These are phyloP conservation scores for Tromatobia lineatoria DNA, from an alignment of 2,888 invertebrate genomes.

Conservation along the genomic window DNA sequence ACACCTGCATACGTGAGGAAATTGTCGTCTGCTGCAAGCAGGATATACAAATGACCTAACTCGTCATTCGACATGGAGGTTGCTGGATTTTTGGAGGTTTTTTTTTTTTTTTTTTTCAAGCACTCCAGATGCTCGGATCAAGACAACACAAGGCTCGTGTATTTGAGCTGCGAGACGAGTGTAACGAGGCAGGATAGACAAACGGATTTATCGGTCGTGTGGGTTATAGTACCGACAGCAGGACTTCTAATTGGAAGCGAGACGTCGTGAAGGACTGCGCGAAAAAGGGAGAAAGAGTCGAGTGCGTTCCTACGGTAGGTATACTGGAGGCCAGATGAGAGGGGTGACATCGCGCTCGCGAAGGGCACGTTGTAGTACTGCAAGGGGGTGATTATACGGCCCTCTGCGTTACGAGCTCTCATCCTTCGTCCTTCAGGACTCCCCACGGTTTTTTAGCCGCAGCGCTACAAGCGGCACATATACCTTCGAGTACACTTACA, in stretches of 20 bases:
- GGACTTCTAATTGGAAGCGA: constrained; percentile 71
- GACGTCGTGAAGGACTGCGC: constrained; percentile 33
- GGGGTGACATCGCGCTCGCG: constrained; percentile 26
- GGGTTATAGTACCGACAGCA: constrained; percentile 8
- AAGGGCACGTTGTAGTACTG: constrained; percentile 30
- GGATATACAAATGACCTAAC: constrained; percentile 20
- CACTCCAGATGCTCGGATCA: background rate
- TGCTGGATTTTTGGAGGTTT: background rate
- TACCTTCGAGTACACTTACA: no score
- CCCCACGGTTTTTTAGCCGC: constrained; percentile 42
- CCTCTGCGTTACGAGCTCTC: constrained; percentile 69
- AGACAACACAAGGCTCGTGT: background rate
- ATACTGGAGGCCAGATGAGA: constrained; percentile 18
- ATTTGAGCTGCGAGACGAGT: background rate
- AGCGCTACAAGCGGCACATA: background rate
- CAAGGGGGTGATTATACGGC: constrained; percentile 73
- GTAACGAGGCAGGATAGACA: constrained; percentile 50
- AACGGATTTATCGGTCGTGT: constrained; percentile 54
- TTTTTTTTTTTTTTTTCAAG: background rate
- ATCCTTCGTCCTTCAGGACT: constrained; percentile 58
- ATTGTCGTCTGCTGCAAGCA: background rate
- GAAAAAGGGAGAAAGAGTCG: constrained; percentile 37
- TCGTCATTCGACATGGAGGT: background rate
- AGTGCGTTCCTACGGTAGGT: constrained; percentile 32
- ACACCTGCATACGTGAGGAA: constrained; percentile 16